Evolutionary conservation across 2,888 invertebrate species (phyloP).

Genomic region (Pteria penguin): DNA sequence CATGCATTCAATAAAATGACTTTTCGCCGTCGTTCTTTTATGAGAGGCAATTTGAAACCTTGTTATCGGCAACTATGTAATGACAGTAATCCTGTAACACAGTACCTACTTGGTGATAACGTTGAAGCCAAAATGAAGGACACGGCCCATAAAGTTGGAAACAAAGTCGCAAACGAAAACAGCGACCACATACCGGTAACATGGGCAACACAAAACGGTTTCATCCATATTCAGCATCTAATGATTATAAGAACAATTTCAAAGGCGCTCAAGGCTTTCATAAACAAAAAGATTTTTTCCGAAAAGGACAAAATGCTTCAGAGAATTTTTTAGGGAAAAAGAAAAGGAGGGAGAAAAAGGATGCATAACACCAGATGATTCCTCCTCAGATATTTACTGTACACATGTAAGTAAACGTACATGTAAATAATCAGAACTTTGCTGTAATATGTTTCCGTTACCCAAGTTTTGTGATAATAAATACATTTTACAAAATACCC

Average conservation of each 20-base stretch:
- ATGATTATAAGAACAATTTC: background rate
- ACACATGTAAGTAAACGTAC: background rate
- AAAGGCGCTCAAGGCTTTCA: background rate
- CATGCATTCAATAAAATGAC: background rate
- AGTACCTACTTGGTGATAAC: background rate
- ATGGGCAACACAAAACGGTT: background rate
- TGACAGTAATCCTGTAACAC: background rate
- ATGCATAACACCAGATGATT: background rate
- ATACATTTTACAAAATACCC: constrained; percentile 7
- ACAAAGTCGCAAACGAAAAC: background rate
- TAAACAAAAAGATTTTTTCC: background rate
- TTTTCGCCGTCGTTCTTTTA: background rate
- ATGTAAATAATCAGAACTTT: background rate
- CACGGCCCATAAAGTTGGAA: background rate
- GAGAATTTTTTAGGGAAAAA: background rate
- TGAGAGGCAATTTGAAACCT: background rate
- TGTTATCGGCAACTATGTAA: background rate
- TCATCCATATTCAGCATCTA: background rate
- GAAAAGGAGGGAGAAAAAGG: background rate
- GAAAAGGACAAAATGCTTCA: background rate
- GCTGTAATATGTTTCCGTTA: background rate
- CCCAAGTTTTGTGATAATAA: background rate
- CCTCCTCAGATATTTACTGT: background rate
- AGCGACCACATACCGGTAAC: background rate
- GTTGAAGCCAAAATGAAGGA: background rate